Evolutionary conservation across 2,888 invertebrate genomes (phyloP), one percentile per base, ranked within the genome.

Genomic region (Calliphora vomitoria): DNA sequence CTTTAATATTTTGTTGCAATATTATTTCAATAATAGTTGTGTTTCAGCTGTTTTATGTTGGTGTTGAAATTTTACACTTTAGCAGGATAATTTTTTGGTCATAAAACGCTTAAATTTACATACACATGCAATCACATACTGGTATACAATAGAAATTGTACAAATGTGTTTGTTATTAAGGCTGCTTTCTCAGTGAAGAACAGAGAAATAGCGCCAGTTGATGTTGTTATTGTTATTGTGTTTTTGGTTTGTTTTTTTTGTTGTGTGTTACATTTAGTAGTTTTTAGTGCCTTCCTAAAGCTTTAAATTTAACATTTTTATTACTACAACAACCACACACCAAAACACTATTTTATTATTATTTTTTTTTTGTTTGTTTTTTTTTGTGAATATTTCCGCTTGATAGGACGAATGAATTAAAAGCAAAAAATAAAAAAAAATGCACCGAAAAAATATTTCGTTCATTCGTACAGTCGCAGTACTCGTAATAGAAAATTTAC

Each of bases 221-320:
- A n/a, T 68, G 60, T 80, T 80, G 44, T 58, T 60, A 38, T 62
- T 55, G 55, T 60, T 68, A n/a, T 62, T 75, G 20, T 60, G 18
- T 47, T 50, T 25, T 62, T 20, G 76, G 35, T 69, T 74, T 47
- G 44, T 72, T 47, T 44, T 47, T 44, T 44, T 41, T 81, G 58
- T 44, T 11, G 25, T 62, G 4, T 69, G 25, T 68, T 38, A 25
- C 25, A 83, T 84, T 85, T 85, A 62, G 71, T 80, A 83, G 82
- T 89, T 88, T 88, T 89, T 88, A 89, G 86, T 85, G 86, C 76
- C 86, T 89, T 90, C 90, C 89, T 90, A 88, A 85, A 88, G 85
- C 88, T 88, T 90, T 89, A 90, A 90, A 90, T 89, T 89, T 88
- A 89, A 88, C 89, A 88, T 89, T 90, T 90, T 90, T 90, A 90